Evolutionary conservation across 2,113 vertebrate species (phyloP).

Genomic region (Stigmatopora nigra): DNA sequence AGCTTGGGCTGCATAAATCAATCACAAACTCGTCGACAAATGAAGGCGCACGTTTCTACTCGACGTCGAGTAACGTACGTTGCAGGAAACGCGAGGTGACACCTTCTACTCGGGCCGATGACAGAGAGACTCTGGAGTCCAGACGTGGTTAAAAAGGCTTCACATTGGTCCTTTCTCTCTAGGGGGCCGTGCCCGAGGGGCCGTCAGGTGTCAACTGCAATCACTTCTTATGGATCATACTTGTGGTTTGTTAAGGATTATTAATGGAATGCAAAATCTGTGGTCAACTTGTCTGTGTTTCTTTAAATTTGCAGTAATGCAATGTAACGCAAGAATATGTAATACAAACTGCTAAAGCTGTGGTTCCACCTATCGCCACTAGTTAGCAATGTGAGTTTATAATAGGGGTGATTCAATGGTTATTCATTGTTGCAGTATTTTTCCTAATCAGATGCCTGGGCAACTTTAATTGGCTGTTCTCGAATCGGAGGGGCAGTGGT

Average conservation of each 20-base stretch:
- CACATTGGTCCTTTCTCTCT: slow-evolving; percentile 58
- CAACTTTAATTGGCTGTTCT: too few relatives aligned
- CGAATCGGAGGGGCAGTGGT: too few relatives aligned
- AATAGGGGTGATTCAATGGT: too few relatives aligned
- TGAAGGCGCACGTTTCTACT: slow-evolving; percentile 48
- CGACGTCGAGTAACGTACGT: slow-evolving; percentile 43
- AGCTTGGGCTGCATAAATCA: slow-evolving; percentile 58
- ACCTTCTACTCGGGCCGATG: slow-evolving; percentile 47
- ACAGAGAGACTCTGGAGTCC: slow-evolving; percentile 32
- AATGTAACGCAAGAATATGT: too few relatives aligned
- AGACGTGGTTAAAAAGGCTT: slow-evolving; percentile 57
- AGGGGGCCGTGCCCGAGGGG: slow-evolving; percentile 53
- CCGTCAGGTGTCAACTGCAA: slow-evolving; percentile 62
- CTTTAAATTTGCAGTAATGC: slow-evolving; percentile 34
- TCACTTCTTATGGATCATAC: slow-evolving; percentile 57
- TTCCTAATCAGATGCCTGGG: too few relatives aligned
- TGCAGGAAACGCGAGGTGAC: slow-evolving; percentile 58
- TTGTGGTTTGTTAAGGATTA: slow-evolving; percentile 69
- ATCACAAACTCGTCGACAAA: slow-evolving; percentile 56
- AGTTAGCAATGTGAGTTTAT: too few relatives aligned
- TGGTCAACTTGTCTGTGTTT: slow-evolving; percentile 67
- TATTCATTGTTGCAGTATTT: neutral
- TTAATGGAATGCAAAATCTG: slow-evolving; percentile 63
- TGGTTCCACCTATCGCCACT: too few relatives aligned
- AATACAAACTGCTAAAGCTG: too few relatives aligned